A percentile compares a stretch with the other conserved stretches of the same genome.
phyloP scores from a whole-genome alignment of 2,113 vertebrate species.

The Ceuthmochares aereus region DNA sequence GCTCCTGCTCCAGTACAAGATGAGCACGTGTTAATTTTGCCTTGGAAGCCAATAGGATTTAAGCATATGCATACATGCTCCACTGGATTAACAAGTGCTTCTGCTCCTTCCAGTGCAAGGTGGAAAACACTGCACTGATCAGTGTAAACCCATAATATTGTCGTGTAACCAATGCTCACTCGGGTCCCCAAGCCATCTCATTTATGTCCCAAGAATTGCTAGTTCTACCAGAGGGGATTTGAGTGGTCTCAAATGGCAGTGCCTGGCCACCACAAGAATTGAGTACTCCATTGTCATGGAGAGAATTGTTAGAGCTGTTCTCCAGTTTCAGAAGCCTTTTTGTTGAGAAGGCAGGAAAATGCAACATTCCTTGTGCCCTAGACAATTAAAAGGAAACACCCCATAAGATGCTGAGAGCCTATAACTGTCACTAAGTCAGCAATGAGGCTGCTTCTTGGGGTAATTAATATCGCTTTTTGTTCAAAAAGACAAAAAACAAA shows the following conservation, averaged over 20 bases:
- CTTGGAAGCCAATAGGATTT: not conserved
- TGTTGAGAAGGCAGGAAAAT: constrained; percentile 37
- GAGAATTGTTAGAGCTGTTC: constrained; percentile 19
- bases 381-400: constrained; percentile 38
- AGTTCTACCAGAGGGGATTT: constrained; percentile 20
- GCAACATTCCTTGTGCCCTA: not conserved
- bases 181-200: not conserved
- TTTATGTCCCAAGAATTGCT: constrained; percentile 40
- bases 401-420: not conserved
- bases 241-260: constrained; percentile 8
- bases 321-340: constrained; percentile 51
- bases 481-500: not conserved
- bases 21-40: not conserved
- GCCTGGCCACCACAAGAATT: constrained; percentile 19
- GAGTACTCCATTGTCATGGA: constrained; percentile 40
- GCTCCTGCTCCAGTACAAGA: not conserved
- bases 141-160: not conserved
- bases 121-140: not conserved
- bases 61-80: not conserved
- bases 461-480: not conserved
- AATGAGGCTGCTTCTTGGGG: not conserved
- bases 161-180: not conserved
- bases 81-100: accelerated
- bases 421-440: not conserved
- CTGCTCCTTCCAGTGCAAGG: not conserved